phyloP scores from a whole-genome alignment of 1,140 invertebrate genomes.

The Drosophila burlai region DNA sequence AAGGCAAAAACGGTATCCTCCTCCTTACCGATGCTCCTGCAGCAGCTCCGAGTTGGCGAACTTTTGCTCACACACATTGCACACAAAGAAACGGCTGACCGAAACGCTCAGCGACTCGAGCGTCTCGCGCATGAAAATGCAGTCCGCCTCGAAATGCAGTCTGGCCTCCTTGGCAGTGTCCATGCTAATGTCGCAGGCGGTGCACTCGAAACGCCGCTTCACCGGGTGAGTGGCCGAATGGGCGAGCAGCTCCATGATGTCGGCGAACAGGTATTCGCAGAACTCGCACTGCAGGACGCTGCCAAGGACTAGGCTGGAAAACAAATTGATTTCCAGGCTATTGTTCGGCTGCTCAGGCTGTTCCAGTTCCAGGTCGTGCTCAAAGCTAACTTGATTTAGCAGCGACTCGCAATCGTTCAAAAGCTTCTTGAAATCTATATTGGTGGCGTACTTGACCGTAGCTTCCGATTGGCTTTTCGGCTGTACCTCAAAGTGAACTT shows the following conservation, averaged over 20 bases:
- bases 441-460: neutral
- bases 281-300: conserved; percentile 87
- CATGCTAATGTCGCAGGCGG: conserved; percentile 86
- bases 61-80: conserved; percentile 85
- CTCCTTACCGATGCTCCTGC: conserved; percentile 84
- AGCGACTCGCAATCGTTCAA: conserved; percentile 24
- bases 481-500: conserved; percentile 24
- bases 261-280: conserved; percentile 86
- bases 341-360: neutral
- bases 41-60: conserved; percentile 79
- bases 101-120: conserved; percentile 64
- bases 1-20: neutral
- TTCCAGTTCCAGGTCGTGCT: neutral
- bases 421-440: conserved; percentile 4
- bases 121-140: conserved; percentile 83
- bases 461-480: neutral
- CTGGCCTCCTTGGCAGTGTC: conserved; percentile 86
- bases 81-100: conserved; percentile 78
- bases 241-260: conserved; percentile 85
- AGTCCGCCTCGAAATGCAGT: conserved; percentile 87
- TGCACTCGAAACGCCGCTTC: conserved; percentile 87
- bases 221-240: conserved; percentile 86
- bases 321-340: neutral
- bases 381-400: neutral
- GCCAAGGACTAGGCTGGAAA: conserved; percentile 47